Evolutionary conservation across 2,113 vertebrate species (phyloP).

Genomic region (Periophthalmodon schlosseri): DNA sequence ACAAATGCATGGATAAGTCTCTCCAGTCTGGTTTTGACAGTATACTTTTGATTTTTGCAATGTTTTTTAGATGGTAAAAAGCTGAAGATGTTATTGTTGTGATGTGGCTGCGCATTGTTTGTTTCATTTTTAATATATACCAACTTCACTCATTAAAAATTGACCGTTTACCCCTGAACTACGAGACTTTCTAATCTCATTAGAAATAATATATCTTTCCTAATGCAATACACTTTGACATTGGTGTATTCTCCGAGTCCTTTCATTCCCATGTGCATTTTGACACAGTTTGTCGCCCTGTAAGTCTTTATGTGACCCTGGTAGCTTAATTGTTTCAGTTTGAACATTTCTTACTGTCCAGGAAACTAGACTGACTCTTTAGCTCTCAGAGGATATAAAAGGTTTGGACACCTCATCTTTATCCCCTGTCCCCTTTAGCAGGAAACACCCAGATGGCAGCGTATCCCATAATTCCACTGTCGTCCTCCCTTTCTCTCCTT

Average conservation of each 20-base stretch:
- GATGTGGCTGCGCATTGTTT: too few relatives aligned
- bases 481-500: not conserved
- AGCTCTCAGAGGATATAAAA: not conserved
- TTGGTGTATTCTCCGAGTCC: not conserved
- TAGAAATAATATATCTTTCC: not conserved
- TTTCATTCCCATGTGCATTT: not conserved
- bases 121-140: not conserved
- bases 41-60: too few relatives aligned
- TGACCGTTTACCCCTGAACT: not conserved
- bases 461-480: constrained; percentile 14
- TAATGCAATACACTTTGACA: not conserved
- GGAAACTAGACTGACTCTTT: not conserved
- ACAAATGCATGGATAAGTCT: too few relatives aligned
- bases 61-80: too few relatives aligned
- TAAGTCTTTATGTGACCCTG: not conserved
- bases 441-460: constrained; percentile 8
- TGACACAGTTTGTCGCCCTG: not conserved
- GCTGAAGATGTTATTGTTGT: too few relatives aligned
- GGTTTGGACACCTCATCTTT: not conserved
- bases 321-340: not conserved
- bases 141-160: not conserved
- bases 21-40: too few relatives aligned
- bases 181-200: not conserved
- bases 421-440: constrained; percentile 7
- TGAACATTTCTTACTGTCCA: not conserved